Base-by-base conservation (phyloP, 1,140 invertebrate species). In the Tribolium madens region DNA sequence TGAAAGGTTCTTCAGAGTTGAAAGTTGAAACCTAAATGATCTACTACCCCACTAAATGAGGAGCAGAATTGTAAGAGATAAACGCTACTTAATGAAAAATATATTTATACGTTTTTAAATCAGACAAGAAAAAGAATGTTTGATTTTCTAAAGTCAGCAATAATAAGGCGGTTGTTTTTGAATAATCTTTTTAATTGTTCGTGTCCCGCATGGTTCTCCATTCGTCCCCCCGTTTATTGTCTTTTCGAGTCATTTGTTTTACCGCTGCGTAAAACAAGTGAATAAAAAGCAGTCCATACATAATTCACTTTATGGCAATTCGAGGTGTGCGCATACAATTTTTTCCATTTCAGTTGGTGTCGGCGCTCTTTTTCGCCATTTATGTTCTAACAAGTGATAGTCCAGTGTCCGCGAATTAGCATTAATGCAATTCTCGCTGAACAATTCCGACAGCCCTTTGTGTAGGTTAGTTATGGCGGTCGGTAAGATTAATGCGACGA, bases 401-500 rank as follows among this genome's bases (percentile, higher is more conserved):
- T 57, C 17, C 21, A 21, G 72, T 74, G 73, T 75, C 73, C 52
- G 73, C 50, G 73, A 75, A 75, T 75, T 75, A 75, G 73, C 73
- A 75, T 75, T 75, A 75, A 75, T 75, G 73, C 73, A 64, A 64
- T 64, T 75, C 73, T 52, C 60, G 36, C 42, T 33, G 52, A 47
- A 26, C 47, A 53, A 52, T 74, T 53, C 72, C 72, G 72, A 74
- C 72, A 74, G 73, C 73, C 73, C 57, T 75, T 75, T 75, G 73
- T 74, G 47, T 74, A 74, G 48, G 72, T 64, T 75, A 64, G 73
- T 75, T 75, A 64, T 75, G 17, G 73, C 52, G 50, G 57, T 42
- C 73, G 52, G 33, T 13, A 64, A 75, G 73, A 75, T 75, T 57
- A 64, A 75, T 75, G 73, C 73, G 73, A 75, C 57, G 73, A 75